These are phyloP conservation scores for Oscheius sp. DNA, from an alignment of 2,888 invertebrate species.

Conservation along the genomic window DNA sequence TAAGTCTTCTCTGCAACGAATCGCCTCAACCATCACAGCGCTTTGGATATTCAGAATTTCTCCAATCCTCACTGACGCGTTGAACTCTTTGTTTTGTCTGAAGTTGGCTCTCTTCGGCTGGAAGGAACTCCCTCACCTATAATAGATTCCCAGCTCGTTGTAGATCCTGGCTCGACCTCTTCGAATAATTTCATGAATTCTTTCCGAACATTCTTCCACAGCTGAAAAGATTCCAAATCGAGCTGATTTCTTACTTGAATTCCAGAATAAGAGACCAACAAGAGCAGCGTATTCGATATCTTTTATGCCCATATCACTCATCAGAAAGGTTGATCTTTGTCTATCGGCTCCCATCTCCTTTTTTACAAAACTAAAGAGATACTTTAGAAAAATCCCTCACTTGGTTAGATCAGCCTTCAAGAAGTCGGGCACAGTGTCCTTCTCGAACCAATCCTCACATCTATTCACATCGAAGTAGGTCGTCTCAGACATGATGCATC, in stretches of 20 bases:
- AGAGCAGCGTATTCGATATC: slow-evolving; percentile 17
- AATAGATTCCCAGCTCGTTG: slow-evolving; percentile 13
- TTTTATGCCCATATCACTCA: slow-evolving; percentile 15
- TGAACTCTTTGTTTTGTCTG: background rate
- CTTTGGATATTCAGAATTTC: slow-evolving; percentile 13
- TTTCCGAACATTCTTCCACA: slow-evolving; percentile 7
- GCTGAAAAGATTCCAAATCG: background rate
- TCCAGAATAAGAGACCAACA: slow-evolving; percentile 4
- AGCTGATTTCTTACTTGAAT: slow-evolving; percentile 10
- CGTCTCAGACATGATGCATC: slow-evolving; percentile 14
- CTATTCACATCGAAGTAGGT: slow-evolving; percentile 14
- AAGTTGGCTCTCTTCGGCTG: background rate
- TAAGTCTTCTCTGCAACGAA: slow-evolving; percentile 7
- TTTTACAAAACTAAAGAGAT: background rate
- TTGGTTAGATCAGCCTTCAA: slow-evolving; percentile 1
- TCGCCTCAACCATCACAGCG: slow-evolving; percentile 10
- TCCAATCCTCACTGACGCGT: background rate
- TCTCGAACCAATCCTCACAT: slow-evolving; percentile 11
- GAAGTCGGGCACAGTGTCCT: background rate
- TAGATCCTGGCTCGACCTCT: slow-evolving; percentile 9
- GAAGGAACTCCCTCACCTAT: background rate
- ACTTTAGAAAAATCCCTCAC: background rate
- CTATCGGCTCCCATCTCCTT: slow-evolving; percentile 15
- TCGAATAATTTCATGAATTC: slow-evolving; percentile 3
- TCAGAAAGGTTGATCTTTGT: slow-evolving; percentile 13